Conservation (phyloP, 2,888 invertebrate species). For the Dioctria linearis region DNA sequence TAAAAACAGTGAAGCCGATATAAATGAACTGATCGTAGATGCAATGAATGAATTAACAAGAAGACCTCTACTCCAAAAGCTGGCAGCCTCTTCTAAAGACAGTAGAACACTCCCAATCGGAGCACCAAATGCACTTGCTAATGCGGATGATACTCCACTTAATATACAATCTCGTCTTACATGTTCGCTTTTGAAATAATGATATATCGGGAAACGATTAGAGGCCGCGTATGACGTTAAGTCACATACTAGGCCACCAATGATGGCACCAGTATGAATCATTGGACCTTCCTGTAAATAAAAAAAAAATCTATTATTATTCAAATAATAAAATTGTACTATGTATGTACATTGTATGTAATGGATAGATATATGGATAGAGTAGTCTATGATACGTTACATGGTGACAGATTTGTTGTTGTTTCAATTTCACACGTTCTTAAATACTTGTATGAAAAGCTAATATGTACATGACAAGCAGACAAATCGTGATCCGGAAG, state of each 20-base stretch:
- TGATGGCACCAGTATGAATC: not conserved
- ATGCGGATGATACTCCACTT: constrained; percentile 97
- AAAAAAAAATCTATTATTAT: not conserved
- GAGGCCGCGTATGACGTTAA: not conserved
- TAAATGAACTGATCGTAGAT: constrained; percentile 95
- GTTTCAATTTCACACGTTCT: too few relatives aligned
- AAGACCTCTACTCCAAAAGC: constrained; percentile 97
- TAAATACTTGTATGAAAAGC: too few relatives aligned
- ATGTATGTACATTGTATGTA: too few relatives aligned
- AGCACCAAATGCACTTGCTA: constrained; percentile 96
- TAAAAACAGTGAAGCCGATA: constrained; percentile 74
- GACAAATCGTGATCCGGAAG: too few relatives aligned
- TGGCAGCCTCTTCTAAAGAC: constrained; percentile 97
- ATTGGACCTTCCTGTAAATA: constrained; percentile 7
- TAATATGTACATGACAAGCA: too few relatives aligned
- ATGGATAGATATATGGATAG: too few relatives aligned
- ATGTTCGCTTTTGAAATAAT: constrained; percentile 95
- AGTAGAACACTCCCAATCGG: constrained; percentile 97
- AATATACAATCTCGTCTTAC: constrained; percentile 99
- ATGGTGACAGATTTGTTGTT: too few relatives aligned
- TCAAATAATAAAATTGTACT: not conserved
- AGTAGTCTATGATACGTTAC: too few relatives aligned
- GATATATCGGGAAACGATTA: constrained; percentile 85
- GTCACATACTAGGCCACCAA: not conserved
- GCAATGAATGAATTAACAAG: constrained; percentile 98